Base-by-base conservation (phyloP, 2,113 vertebrate genomes). In the Apteryx mantelli region DNA sequence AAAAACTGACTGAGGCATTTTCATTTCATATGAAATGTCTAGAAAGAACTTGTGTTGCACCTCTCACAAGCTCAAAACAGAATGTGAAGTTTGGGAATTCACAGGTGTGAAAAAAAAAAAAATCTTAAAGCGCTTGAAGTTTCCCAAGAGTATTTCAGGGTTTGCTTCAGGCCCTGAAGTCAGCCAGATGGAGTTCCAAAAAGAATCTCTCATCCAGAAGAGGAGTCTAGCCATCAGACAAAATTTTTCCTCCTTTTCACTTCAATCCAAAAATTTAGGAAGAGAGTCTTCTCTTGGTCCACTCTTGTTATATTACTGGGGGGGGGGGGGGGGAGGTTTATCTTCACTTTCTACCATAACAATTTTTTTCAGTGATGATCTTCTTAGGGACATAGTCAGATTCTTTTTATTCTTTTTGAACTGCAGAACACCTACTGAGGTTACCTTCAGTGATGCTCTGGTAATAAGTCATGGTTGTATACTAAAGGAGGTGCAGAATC, bases 271-370 rank as follows among this genome's bases (percentile, higher is more conserved):
- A 66, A 82, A 60, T 8, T 64, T 12, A n/a, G 5, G 26, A 70
- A 61, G 50, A 66, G 88, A 60, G 5, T 15, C 26, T n/a, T 68
- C 19, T 70, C 60, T 66, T 48, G 2, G 1, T 42, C 30, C 50
- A 92, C 8, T 75, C 46, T 30, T 83, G 36, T n/a, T 66, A 83
- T 82, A 82, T 40, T 69, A 73, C 17, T 3, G 8, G 5, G 8
- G 21, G 9, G 3, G 5, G 1, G 0, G 17, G 14, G 18, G 46
- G 44, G 15, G 13, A 46, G 30, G 36, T 36, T 9, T 10, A 22
- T 46, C 42, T 20, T 91, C 36, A 81, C 12, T 44, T 84, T 82
- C 46, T 50, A 75, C 12, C 11, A 79, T n/a, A 42, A 38, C 3
- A 26, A 48, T 82, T 68, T 69, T 66, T 80, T 73, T 82, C n/a